phyloP scores from a whole-genome alignment of 30 jellyfish, hydroid and myxozoan species.

The Rhopilema esculentum region DNA sequence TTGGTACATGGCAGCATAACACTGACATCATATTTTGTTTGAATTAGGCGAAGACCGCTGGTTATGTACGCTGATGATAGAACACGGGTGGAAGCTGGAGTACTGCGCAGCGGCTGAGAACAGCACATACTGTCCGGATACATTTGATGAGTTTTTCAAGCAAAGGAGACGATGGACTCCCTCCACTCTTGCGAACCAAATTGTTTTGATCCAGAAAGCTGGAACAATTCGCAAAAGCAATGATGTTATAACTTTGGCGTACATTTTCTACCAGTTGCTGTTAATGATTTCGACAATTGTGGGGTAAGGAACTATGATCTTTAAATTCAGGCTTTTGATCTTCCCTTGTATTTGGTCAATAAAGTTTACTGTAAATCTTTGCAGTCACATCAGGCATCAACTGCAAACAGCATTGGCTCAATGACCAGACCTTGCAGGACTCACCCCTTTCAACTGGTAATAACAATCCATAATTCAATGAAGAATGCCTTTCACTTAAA shows the following conservation, averaged over 20 bases:
- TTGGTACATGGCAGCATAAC: no score
- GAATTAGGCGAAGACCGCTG: constrained; percentile 98
- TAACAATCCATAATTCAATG: neutral
- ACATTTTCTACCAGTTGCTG: constrained; percentile 77
- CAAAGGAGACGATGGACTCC: constrained; percentile 98
- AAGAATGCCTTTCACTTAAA: no score
- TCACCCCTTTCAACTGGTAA: no score
- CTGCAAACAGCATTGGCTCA: no score
- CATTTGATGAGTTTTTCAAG: constrained; percentile 86
- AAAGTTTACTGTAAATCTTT: no score
- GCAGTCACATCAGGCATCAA: no score
- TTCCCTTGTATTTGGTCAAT: no score
- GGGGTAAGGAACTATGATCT: constrained; percentile 63
- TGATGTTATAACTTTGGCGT: constrained; percentile 75
- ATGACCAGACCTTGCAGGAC: no score
- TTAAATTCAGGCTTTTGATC: no score
- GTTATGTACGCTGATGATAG: constrained; percentile 91
- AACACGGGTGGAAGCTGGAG: constrained; percentile 90
- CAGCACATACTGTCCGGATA: constrained; percentile 90
- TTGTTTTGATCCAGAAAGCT: constrained; percentile 81
- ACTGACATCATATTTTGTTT: no score
- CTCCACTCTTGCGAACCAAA: constrained; percentile 89
- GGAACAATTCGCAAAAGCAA: constrained; percentile 70
- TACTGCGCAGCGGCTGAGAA: constrained; percentile 92
- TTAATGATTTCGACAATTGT: constrained; percentile 82